phyloP scores from a whole-genome alignment of 2,888 invertebrate species.

The Diogma glabrata region DNA sequence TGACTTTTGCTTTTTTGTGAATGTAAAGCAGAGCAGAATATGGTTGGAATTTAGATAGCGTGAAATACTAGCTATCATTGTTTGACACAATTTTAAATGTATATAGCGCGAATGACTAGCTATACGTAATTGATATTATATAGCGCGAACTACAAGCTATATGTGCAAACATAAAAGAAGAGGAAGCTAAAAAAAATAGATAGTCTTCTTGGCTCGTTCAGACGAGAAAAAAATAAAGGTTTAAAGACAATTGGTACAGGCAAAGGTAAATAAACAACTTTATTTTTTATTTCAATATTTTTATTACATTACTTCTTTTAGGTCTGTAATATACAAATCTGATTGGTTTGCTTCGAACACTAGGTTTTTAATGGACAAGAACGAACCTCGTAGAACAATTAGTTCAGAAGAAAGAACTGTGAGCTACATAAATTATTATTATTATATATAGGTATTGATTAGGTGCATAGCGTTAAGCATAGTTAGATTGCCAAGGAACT shows the following conservation, averaged over 20 bases:
- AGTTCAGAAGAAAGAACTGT: not conserved
- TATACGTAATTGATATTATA: no score
- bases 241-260: no score
- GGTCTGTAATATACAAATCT: accelerated
- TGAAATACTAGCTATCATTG: no score
- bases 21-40: no score
- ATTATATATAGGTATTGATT: not conserved
- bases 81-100: no score
- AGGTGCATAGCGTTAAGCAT: not conserved
- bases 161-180: not conserved
- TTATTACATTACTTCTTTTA: not conserved
- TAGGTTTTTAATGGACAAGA: no score
- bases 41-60: no score
- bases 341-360: not conserved
- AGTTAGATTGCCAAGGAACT: not conserved
- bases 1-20: no score
- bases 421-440: not conserved
- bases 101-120: no score
- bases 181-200: not conserved
- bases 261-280: not conserved
- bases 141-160: no score
- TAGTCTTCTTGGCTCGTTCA: not conserved
- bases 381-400: not conserved
- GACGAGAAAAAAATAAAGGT: no score
- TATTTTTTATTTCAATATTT: not conserved